A percentile compares a stretch with the other conserved stretches of the same genome.
phyloP scores from a whole-genome alignment of 2,113 vertebrate genomes.

The Cercopithecus mona region DNA sequence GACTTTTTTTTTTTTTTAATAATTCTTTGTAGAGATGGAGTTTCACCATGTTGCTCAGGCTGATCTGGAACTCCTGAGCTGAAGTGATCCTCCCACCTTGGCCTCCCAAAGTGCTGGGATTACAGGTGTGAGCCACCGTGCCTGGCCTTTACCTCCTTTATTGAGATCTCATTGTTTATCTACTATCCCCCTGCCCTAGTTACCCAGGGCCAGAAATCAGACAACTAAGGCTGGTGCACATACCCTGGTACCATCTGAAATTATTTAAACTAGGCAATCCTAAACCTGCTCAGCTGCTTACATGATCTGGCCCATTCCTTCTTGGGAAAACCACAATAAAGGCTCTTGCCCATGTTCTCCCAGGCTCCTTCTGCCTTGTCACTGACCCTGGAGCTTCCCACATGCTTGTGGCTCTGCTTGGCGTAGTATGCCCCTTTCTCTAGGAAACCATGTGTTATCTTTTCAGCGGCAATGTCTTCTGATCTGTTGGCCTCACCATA shows the following conservation, averaged over 20 bases:
- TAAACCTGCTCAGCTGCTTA: no score
- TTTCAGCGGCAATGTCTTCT: neutral
- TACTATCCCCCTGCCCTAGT: no score
- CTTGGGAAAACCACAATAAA: neutral
- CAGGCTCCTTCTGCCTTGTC: neutral
- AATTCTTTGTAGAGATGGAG: no score
- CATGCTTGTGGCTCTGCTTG: neutral
- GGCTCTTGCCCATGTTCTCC: neutral
- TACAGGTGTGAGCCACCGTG: no score
- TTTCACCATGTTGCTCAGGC: no score
- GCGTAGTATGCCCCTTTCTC: accelerated
- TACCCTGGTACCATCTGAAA: neutral
- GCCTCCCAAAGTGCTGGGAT: no score
- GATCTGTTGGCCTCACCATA: neutral
- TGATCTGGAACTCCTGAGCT: no score
- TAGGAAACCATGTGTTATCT: neutral
- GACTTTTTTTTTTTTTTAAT: no score
- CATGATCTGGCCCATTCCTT: neutral
- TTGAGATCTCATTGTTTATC: neutral
- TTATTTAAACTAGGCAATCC: neutral
- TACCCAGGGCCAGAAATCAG: neutral
- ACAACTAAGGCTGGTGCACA: neutral
- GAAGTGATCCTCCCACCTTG: no score
- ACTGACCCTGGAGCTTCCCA: neutral
- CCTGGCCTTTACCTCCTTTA: neutral